Evolutionary conservation across 2,113 vertebrate species (phyloP).

Genomic region (Corvus cornix): DNA sequence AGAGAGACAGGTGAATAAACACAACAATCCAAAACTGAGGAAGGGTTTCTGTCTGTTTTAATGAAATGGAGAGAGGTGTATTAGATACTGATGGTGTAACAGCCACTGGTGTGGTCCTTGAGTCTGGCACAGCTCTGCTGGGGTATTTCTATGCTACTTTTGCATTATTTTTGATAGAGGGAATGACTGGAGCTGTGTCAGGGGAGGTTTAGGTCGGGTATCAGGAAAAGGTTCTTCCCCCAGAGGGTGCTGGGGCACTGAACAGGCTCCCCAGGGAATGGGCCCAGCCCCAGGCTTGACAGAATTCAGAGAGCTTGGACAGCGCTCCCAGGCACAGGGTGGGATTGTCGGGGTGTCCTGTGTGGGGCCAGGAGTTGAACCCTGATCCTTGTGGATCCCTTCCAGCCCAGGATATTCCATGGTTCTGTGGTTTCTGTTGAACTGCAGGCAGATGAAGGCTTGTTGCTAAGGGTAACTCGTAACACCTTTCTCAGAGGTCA

Average conservation of each 20-base stretch:
- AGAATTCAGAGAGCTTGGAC: not conserved
- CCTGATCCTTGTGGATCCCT: not conserved
- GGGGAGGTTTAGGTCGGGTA: fast-evolving
- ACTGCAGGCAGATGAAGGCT: not conserved
- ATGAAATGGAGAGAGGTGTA: not conserved
- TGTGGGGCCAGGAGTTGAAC: not conserved
- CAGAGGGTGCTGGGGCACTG: not conserved
- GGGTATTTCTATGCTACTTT: not conserved
- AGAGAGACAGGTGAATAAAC: constrained; percentile 76
- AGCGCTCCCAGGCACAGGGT: fast-evolving
- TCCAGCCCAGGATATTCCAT: not conserved
- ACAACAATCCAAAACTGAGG: not conserved
- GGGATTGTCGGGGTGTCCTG: not conserved
- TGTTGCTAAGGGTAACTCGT: fast-evolving
- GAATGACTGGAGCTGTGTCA: not conserved
- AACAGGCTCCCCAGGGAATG: not conserved
- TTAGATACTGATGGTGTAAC: not conserved
- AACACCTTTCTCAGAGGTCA: not conserved
- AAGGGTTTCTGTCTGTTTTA: not conserved
- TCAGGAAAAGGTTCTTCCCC: not conserved
- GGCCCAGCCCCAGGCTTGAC: not conserved
- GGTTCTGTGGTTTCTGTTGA: not conserved
- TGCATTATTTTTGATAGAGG: not conserved
- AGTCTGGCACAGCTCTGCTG: not conserved
- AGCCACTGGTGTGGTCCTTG: not conserved